Percentiles rank a stretch among this genome's conserved stretches.
Conservation (phyloP, 2,888 invertebrate genomes). For the Dasypolia templi region DNA sequence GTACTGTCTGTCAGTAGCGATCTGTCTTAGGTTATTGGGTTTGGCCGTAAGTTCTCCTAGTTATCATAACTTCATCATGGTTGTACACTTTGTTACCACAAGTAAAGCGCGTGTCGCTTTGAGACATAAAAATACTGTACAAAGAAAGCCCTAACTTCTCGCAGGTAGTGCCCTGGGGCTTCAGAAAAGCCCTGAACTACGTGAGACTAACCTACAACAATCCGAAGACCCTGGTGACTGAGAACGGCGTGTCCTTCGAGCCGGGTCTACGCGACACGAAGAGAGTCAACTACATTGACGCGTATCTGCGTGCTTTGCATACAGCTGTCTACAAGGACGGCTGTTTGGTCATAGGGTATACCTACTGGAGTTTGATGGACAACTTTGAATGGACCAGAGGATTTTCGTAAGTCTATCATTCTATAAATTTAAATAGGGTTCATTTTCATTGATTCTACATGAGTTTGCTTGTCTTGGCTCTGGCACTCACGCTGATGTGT, state of each 20-base stretch:
- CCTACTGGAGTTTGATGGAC: constrained; percentile 95
- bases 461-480: background rate
- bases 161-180: constrained; percentile 92
- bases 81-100: background rate
- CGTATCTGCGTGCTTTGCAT: constrained; percentile 85
- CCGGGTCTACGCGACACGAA: constrained; percentile 84
- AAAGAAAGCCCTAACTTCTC: background rate
- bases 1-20: no score
- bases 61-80: background rate
- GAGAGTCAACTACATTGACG: constrained; percentile 89
- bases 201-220: constrained; percentile 91
- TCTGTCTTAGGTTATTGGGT: no score
- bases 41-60: no score
- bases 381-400: constrained; percentile 95
- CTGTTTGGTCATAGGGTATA: constrained; percentile 92
- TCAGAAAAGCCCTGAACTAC: constrained; percentile 92
- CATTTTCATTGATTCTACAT: background rate
- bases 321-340: constrained; percentile 89
- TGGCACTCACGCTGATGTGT: no score
- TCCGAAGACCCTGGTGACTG: constrained; percentile 90
- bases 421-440: background rate
- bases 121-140: background rate
- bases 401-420: constrained; percentile 87
- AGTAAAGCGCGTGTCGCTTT: background rate
- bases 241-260: constrained; percentile 91